Evolutionary conservation across 2,797 vertebrate species (phyloP), one percentile per base, ranked within the genome.

Genomic region (Centropyge bicolor): DNA sequence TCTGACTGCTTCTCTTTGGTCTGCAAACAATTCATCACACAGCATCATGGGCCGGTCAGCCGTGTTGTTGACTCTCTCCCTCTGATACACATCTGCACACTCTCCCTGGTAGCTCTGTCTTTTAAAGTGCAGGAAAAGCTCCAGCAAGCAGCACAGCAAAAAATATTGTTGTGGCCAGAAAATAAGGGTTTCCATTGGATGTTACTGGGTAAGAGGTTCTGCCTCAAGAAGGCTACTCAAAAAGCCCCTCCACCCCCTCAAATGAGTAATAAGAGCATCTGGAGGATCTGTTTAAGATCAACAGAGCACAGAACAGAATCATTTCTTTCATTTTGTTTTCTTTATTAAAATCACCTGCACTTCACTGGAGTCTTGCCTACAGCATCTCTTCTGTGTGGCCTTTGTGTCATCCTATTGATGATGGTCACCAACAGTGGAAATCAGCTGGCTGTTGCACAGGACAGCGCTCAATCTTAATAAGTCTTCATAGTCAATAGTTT

Each of bases 31-130:
- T 46, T 76, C 75, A 43, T 17, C 76, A 51, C 68, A 68, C 82
- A 14, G 63, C 66, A 66, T 76, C 60, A 10, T 68, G 12, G 4
- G 59, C 57, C 3, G 62, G 78, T 85, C 85, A 81, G 76, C 13
- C 6, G 24, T 40, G 66, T 45, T 88, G 83, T 86, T 90, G 86
- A 86, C 86, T 90, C 57, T 76, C 57, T 48, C 62, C 27, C 69
- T 62, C 70, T 78, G 85, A 84, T 89, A 63, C 73, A 82, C 71
- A 86, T 91, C 73, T 24, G 61, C 74, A 59, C 68, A 8, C 68
- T 61, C 67, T 17, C 56, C 11, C 70, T 60, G 43, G 75, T 73
- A 59, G 64, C 68, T 31, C 63, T 27, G 62, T 49, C 52, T 62
- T 64, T 51, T 22, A n/a, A 41, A 76, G 55, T 27, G 69, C 22